Evolutionary conservation across 2,113 vertebrate species (phyloP).

Genomic region (Elaphurus davidianus): DNA sequence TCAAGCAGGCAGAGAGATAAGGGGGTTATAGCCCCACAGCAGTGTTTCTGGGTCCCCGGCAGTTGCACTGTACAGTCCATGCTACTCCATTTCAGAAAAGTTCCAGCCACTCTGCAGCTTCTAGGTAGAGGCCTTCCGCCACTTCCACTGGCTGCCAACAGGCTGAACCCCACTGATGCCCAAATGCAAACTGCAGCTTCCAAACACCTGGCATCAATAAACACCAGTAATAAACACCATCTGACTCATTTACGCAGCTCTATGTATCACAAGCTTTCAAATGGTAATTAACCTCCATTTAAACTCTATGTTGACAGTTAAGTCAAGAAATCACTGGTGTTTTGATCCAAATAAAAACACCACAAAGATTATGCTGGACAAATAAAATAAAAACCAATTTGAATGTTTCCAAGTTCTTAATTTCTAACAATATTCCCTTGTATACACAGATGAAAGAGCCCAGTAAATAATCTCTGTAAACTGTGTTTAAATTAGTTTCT

Average conservation of each 20-base stretch:
- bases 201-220: background rate
- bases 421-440: background rate
- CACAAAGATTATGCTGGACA: background rate
- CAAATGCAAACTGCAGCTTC: background rate
- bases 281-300: background rate
- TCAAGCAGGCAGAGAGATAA: too few relatives aligned
- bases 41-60: rapidly evolving
- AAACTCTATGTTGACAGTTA: background rate
- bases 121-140: rapidly evolving
- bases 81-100: background rate
- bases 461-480: background rate
- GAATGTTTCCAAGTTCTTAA: background rate
- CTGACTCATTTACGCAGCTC: background rate
- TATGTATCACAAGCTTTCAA: background rate
- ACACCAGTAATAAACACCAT: background rate
- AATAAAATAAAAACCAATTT: background rate
- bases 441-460: background rate
- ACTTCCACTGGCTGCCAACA: background rate
- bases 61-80: rapidly evolving
- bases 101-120: background rate
- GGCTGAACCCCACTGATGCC: background rate
- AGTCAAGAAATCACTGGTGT: background rate
- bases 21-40: rapidly evolving
- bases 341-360: constrained; percentile 20
- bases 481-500: background rate